A percentile compares a stretch with the other conserved stretches of the same genome.
Conservation (phyloP, 2,888 invertebrate species). For the Cheilosia variabilis region DNA sequence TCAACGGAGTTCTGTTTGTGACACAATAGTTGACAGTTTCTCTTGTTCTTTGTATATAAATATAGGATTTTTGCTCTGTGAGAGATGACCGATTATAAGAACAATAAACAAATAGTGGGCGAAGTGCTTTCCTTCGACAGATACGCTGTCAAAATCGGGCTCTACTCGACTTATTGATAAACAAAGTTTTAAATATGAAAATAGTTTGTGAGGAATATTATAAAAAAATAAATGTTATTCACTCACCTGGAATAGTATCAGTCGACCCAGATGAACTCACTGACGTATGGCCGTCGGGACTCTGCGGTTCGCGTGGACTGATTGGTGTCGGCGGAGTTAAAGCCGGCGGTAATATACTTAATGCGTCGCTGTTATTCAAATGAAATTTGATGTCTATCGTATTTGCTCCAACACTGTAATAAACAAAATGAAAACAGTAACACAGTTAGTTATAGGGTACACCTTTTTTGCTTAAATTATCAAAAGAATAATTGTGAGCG, state of each 20-base stretch:
- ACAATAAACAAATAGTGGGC: too few relatives aligned
- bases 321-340: constrained; percentile 80
- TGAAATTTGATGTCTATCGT: constrained; percentile 77
- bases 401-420: constrained; percentile 76
- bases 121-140: too few relatives aligned
- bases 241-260: constrained; percentile 82
- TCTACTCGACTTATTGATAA: too few relatives aligned
- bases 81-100: too few relatives aligned
- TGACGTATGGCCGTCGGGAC: constrained; percentile 83
- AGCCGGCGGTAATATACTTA: constrained; percentile 80
- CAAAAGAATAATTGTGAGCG: background rate
- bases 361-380: constrained; percentile 74
- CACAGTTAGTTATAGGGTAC: fast-evolving
- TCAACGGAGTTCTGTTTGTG: constrained; percentile 42
- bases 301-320: constrained; percentile 82
- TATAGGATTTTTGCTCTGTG: background rate
- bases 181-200: too few relatives aligned
- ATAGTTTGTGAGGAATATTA: too few relatives aligned
- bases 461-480: background rate
- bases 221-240: background rate
- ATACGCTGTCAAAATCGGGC: too few relatives aligned
- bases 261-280: constrained; percentile 82
- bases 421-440: background rate
- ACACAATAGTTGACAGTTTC: constrained; percentile 50
- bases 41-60: too few relatives aligned